These are phyloP conservation scores for Riparia riparia DNA, from an alignment of 2,113 vertebrate species.

Conservation along the genomic window DNA sequence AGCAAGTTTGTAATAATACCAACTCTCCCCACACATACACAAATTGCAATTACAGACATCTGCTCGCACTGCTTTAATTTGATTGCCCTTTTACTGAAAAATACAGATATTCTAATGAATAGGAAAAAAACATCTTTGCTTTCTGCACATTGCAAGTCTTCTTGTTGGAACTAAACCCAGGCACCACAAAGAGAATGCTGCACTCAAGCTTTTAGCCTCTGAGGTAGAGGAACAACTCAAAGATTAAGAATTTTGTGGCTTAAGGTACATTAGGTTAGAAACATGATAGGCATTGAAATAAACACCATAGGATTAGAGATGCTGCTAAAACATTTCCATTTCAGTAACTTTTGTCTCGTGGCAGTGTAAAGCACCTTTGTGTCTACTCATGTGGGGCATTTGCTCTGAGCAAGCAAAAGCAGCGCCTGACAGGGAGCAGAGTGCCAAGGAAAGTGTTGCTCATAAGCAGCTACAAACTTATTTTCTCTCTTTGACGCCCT, in stretches of 20 bases:
- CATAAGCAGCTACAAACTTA: not conserved
- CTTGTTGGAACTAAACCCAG: not conserved
- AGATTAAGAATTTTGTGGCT: not conserved
- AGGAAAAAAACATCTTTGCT: not conserved
- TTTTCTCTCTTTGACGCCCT: not conserved
- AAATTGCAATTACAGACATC: not conserved
- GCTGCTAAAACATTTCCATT: not conserved
- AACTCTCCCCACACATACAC: not conserved
- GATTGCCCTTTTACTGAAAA: not conserved
- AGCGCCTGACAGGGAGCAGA: not conserved
- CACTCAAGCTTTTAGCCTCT: not conserved
- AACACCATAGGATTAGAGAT: not conserved
- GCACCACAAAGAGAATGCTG: not conserved
- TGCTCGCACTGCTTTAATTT: not conserved
- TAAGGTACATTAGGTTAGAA: not conserved
- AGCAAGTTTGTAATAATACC: not conserved
- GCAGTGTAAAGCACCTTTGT: constrained; percentile 1
- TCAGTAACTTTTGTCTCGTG: not conserved
- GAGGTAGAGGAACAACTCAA: not conserved
- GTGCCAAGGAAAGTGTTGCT: not conserved
- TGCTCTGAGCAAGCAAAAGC: not conserved
- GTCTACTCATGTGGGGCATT: not conserved
- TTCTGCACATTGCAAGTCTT: not conserved
- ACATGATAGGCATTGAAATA: not conserved
- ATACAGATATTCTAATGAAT: not conserved